Conservation (phyloP, 2,888 invertebrate genomes). For the Rhorus exstirpatorius region DNA sequence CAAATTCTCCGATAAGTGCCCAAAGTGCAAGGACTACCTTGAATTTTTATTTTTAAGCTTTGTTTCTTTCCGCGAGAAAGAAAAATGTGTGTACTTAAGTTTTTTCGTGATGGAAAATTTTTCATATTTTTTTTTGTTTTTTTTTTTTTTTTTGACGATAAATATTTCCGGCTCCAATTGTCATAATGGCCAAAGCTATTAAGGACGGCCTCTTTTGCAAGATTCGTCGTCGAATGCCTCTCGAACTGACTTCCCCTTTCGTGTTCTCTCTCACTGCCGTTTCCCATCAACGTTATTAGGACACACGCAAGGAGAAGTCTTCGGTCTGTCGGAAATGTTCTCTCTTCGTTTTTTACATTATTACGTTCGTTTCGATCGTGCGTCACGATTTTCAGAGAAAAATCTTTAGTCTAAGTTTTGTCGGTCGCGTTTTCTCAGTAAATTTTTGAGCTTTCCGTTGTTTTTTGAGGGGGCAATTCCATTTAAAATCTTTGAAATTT, state of each 20-base stretch:
- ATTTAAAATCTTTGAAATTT: too few relatives aligned
- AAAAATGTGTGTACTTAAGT: too few relatives aligned
- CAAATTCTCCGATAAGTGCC: too few relatives aligned
- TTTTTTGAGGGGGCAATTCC: too few relatives aligned
- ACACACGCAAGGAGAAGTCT: background rate
- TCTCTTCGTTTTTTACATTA: slow-evolving; percentile 66
- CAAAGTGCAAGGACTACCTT: too few relatives aligned
- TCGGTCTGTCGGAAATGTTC: background rate
- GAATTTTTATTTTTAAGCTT: too few relatives aligned
- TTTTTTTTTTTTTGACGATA: slow-evolving; percentile 67
- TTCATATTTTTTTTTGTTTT: background rate
- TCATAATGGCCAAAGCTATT: slow-evolving; percentile 79
- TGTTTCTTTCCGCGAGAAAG: too few relatives aligned
- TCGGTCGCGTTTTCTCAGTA: too few relatives aligned
- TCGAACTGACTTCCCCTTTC: slow-evolving; percentile 5
- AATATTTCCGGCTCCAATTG: slow-evolving; percentile 77
- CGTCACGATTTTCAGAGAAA: background rate
- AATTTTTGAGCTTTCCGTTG: too few relatives aligned
- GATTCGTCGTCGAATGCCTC: slow-evolving; percentile 8
- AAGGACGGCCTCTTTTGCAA: slow-evolving; percentile 55
- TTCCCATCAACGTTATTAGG: slow-evolving; percentile 15
- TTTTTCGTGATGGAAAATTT: background rate
- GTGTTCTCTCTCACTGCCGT: slow-evolving; percentile 14
- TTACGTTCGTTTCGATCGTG: background rate
- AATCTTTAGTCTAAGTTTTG: background rate